A percentile compares a stretch with the other conserved stretches of the same genome.
These are phyloP conservation scores for Troides helena DNA, from an alignment of 2,888 invertebrate species.

Conservation along the genomic window DNA sequence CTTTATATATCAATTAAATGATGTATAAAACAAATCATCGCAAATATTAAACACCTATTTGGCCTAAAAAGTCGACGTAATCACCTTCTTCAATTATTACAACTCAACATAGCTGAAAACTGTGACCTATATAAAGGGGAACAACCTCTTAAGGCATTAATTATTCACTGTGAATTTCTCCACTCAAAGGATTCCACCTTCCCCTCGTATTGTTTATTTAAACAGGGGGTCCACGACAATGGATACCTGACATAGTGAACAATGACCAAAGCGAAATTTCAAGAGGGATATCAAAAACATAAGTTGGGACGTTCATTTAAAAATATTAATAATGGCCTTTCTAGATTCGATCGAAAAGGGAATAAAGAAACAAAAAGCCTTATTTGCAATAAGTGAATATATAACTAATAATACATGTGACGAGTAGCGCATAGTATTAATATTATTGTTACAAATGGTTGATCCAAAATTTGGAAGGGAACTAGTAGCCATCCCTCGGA, in stretches of 20 bases:
- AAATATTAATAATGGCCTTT: neutral
- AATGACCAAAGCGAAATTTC: slow-evolving; percentile 30
- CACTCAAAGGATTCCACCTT: slow-evolving; percentile 23
- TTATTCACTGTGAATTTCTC: slow-evolving; percentile 25
- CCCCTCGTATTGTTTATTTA: slow-evolving; percentile 14
- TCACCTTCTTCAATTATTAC: neutral
- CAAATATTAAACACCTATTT: no score
- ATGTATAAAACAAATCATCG: no score
- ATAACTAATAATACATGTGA: neutral
- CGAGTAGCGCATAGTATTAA: no score
- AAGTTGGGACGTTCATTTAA: slow-evolving; percentile 22
- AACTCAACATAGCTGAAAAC: neutral
- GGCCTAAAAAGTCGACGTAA: no score
- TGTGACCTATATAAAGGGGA: slow-evolving; percentile 20
- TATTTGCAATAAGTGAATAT: neutral
- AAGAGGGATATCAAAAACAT: slow-evolving; percentile 32
- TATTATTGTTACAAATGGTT: neutral
- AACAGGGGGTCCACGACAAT: slow-evolving; percentile 14
- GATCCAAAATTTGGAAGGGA: no score
- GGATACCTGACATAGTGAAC: slow-evolving; percentile 24
- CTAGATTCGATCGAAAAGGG: neutral
- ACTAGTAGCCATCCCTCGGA: no score
- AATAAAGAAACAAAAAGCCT: neutral
- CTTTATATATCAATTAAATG: no score
- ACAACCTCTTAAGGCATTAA: slow-evolving; percentile 9